phyloP scores from a whole-genome alignment of 2,797 vertebrate genomes.

The Rhadinocentrus ornatus region DNA sequence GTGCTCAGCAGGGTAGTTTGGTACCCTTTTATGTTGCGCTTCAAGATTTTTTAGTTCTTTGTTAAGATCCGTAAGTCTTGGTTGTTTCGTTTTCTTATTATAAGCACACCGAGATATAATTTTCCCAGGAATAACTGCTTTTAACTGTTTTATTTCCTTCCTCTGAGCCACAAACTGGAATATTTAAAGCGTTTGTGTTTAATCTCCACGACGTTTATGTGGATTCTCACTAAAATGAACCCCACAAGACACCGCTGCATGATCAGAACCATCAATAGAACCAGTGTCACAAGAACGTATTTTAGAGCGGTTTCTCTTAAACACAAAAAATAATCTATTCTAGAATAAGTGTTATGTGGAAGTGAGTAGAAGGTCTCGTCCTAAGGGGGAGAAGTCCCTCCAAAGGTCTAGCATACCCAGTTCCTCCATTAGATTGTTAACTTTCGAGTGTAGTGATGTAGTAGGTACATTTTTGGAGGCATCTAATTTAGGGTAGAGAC shows the following conservation, averaged over 20 bases:
- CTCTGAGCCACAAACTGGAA: neutral
- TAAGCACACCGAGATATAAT: neutral
- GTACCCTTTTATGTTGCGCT: neutral
- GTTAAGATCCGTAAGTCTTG: neutral
- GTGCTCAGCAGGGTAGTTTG: neutral
- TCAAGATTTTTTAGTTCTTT: neutral
- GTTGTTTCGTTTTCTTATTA: neutral
- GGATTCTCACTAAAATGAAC: neutral
- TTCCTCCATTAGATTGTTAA: neutral
- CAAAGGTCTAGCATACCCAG: neutral
- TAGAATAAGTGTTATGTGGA: neutral
- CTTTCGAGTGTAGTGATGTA: neutral
- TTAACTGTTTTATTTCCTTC: conserved; percentile 2
- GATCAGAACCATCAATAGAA: neutral
- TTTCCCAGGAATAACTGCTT: neutral
- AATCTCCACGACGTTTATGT: neutral
- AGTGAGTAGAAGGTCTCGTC: neutral
- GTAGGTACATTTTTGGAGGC: neutral
- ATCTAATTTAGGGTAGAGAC: too few relatives aligned
- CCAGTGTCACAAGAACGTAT: neutral
- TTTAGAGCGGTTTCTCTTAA: neutral
- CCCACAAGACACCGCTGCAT: neutral
- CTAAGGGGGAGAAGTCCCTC: neutral
- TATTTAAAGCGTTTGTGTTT: neutral
- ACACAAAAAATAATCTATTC: neutral